phyloP scores from a whole-genome alignment of 1,140 invertebrate genomes.

The Bombus polaris region DNA sequence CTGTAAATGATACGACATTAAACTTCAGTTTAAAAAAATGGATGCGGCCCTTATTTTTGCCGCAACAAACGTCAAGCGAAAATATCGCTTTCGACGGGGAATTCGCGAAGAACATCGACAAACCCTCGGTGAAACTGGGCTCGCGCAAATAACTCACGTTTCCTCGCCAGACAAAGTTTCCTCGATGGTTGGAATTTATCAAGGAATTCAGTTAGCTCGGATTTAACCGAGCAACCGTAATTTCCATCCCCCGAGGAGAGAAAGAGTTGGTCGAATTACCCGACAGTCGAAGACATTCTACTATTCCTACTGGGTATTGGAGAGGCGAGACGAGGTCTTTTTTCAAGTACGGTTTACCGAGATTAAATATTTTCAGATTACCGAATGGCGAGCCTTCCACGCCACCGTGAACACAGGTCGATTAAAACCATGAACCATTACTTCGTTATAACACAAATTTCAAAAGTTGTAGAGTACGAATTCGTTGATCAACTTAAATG shows the following conservation, averaged over 20 bases:
- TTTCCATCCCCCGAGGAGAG: slow-evolving; percentile 7
- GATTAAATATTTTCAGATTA: slow-evolving; percentile 13
- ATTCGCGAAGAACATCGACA: background rate
- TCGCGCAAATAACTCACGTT: slow-evolving; percentile 15
- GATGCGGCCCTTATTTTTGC: background rate
- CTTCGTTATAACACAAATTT: too few species aligned
- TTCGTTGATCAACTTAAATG: background rate
- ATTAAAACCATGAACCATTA: background rate
- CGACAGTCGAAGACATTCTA: background rate
- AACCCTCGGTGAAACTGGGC: background rate
- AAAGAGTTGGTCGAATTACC: background rate
- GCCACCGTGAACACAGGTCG: background rate
- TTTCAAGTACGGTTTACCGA: background rate
- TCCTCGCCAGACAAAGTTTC: slow-evolving; percentile 14
- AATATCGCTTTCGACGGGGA: background rate
- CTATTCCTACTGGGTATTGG: background rate
- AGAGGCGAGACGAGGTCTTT: background rate
- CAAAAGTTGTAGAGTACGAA: too few species aligned
- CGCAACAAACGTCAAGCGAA: background rate
- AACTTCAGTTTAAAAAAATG: background rate
- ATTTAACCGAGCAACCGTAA: slow-evolving; percentile 28
- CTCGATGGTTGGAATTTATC: slow-evolving; percentile 16
- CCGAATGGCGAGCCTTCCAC: background rate
- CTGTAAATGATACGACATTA: background rate
- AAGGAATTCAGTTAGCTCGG: slow-evolving; percentile 28